A percentile compares a stretch with the other conserved stretches of the same genome.
These are phyloP conservation scores for Bruchidius siliquastri DNA, from an alignment of 2,888 invertebrate species.

Conservation along the genomic window DNA sequence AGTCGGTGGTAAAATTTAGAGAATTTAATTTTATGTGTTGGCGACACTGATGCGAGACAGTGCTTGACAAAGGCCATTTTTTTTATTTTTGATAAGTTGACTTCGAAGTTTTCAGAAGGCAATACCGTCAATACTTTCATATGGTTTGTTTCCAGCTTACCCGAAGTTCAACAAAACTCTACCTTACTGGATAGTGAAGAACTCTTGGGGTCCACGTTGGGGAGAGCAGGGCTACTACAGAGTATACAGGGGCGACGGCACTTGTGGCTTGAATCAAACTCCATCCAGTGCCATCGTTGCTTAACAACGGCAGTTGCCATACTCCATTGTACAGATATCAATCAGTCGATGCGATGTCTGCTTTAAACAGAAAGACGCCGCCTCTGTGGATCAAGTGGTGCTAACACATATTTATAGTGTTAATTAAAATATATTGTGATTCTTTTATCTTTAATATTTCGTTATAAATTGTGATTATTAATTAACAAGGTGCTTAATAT, in stretches of 20 bases:
- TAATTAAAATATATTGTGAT: not conserved
- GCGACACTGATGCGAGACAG: too few species aligned
- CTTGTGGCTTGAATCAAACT: conserved; percentile 90
- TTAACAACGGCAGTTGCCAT: conserved; percentile 17
- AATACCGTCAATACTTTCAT: too few species aligned
- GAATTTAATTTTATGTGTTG: too few species aligned
- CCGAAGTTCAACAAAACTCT: conserved; percentile 73
- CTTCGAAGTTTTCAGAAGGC: too few species aligned
- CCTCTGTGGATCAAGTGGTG: not conserved
- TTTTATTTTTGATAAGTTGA: too few species aligned
- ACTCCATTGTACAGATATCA: not conserved
- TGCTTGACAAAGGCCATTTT: too few species aligned
- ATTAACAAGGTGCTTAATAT: not conserved
- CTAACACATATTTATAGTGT: not conserved
- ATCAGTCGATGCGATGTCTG: not conserved
- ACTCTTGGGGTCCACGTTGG: conserved; percentile 90
- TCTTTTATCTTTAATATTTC: not conserved
- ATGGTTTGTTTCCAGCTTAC: conserved; percentile 46
- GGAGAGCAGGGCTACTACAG: conserved; percentile 94
- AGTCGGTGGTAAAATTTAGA: too few species aligned
- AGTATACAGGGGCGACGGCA: conserved; percentile 90
- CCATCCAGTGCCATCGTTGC: conserved; percentile 75
- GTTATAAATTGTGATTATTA: not conserved
- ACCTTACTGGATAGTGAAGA: conserved; percentile 92
- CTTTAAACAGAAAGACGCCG: not conserved